Conservation (phyloP, 2,888 invertebrate genomes). For the Philereme vetulata region DNA sequence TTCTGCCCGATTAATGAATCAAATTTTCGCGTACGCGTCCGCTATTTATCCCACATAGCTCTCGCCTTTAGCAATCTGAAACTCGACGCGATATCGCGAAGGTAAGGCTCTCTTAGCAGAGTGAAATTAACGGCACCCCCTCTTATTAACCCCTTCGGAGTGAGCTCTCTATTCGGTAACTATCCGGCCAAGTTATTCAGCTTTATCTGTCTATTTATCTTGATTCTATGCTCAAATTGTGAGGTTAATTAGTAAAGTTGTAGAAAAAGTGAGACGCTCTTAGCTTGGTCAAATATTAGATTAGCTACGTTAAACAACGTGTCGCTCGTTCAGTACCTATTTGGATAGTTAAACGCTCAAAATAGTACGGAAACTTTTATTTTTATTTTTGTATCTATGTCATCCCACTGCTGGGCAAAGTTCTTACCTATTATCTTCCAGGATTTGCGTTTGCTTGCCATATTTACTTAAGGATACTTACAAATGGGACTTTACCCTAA, state of each 20-base stretch:
- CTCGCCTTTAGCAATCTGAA: constrained; percentile 47
- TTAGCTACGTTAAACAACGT: no score
- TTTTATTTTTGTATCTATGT: no score
- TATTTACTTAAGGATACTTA: no score
- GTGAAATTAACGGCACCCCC: constrained; percentile 70
- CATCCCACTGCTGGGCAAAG: no score
- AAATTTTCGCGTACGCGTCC: neutral
- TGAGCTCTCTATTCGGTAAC: constrained; percentile 56
- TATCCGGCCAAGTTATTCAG: constrained; percentile 50
- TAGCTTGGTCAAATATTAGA: neutral
- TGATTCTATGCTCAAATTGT: constrained; percentile 30
- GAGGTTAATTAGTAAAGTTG: constrained; percentile 23
- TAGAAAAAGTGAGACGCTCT: constrained; percentile 8
- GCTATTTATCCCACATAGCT: constrained; percentile 8
- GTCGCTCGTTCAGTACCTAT: no score
- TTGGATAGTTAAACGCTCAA: no score
- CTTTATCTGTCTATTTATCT: constrained; percentile 37
- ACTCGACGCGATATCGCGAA: constrained; percentile 58
- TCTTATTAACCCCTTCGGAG: constrained; percentile 72
- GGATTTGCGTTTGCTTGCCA: no score
- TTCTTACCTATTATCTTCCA: no score
- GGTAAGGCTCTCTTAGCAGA: constrained; percentile 54
- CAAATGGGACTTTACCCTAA: no score
- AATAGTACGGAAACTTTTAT: no score
- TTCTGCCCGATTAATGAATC: neutral